These are phyloP conservation scores for Spheniscus mendiculus DNA, from an alignment of 2,113 vertebrate species.

Conservation along the genomic window DNA sequence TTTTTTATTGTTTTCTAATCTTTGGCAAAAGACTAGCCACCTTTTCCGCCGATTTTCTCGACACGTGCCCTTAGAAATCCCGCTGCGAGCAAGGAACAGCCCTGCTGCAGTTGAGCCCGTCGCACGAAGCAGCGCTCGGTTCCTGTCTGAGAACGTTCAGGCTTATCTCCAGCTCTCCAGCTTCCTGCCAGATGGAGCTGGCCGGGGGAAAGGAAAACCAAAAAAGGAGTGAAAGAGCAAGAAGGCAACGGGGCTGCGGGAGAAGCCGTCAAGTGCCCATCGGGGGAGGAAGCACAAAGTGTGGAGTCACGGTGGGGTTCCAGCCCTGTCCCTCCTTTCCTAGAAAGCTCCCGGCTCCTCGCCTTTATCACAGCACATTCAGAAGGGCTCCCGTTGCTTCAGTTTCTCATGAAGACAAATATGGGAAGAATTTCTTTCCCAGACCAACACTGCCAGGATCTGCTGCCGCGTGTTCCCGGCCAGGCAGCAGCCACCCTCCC, in stretches of 20 bases:
- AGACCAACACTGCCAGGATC: not conserved
- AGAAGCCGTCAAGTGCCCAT: not conserved
- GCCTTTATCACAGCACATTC: not conserved
- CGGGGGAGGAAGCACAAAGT: not conserved
- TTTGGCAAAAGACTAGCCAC: not conserved
- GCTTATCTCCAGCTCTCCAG: conserved; percentile 38
- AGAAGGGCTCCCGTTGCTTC: not conserved
- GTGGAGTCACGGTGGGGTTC: not conserved
- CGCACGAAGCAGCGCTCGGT: accelerated
- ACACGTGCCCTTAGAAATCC: not conserved
- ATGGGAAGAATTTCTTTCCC: not conserved
- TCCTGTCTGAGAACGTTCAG: not conserved
- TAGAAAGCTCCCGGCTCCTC: not conserved
- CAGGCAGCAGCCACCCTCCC: not conserved
- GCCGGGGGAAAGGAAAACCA: not conserved
- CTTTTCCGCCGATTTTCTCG: not conserved
- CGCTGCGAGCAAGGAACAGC: accelerated
- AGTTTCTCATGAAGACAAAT: not conserved
- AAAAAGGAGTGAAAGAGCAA: conserved; percentile 24
- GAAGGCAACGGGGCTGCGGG: accelerated
- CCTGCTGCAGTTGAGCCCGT: not conserved
- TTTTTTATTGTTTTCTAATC: not conserved
- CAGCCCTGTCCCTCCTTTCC: not conserved
- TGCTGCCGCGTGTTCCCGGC: not conserved
- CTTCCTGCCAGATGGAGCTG: not conserved